Percentiles rank a stretch among this genome's conserved stretches.
Conservation (phyloP, 2,888 invertebrate species). For the Cryptus armator region DNA sequence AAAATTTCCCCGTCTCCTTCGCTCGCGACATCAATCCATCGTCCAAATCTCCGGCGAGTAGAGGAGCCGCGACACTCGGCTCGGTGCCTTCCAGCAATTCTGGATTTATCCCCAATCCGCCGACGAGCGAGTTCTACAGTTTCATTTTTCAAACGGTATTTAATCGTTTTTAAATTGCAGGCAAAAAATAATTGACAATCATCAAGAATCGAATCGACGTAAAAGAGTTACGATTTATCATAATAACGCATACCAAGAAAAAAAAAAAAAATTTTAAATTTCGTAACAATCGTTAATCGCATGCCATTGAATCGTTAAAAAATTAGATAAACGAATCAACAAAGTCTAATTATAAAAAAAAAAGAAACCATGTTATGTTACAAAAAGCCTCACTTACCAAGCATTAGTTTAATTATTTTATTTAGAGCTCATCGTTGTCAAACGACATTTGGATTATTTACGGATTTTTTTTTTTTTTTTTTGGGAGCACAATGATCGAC, state of each 20-base stretch:
- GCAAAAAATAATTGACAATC: neutral
- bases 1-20: constrained; percentile 93
- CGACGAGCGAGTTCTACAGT: constrained; percentile 83
- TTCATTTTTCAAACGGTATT: constrained; percentile 22
- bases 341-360: constrained; percentile 3
- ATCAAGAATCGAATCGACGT: constrained; percentile 30
- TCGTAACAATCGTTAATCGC: constrained; percentile 51
- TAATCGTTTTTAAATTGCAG: constrained; percentile 19
- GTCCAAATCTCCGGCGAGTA: constrained; percentile 87
- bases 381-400: constrained; percentile 69
- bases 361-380: constrained; percentile 52
- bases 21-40: constrained; percentile 95
- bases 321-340: constrained; percentile 28
- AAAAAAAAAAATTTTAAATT: constrained; percentile 45
- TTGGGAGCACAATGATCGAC: constrained; percentile 40
- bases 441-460: constrained; percentile 44
- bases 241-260: neutral
- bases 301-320: constrained; percentile 44
- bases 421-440: constrained; percentile 62
- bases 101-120: constrained; percentile 83
- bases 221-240: neutral
- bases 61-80: constrained; percentile 80
- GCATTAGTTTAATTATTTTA: constrained; percentile 72
- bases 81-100: constrained; percentile 84
- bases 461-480: constrained; percentile 30